Evolutionary conservation across 2,797 vertebrate genomes (phyloP), one percentile per base, ranked within the genome.

Genomic region (Gymnodraco acuticeps): DNA sequence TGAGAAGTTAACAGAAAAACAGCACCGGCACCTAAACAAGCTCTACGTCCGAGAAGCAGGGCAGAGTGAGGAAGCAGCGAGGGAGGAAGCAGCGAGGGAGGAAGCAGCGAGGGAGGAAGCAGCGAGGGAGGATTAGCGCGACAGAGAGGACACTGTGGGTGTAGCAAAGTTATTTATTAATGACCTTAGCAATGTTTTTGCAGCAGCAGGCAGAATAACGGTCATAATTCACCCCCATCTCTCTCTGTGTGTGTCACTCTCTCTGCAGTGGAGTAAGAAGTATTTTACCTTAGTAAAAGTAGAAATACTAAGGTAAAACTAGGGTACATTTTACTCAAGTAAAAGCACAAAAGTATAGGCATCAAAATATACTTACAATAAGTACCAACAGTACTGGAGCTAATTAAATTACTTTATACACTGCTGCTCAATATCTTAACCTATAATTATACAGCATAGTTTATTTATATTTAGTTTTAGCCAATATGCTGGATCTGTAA

Each of bases 1-100:
- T 73, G 89, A 53, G 70, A 85, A 89, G 85, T 78, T 76, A 75
- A 80, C 79, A 72, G 83, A 86, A 83, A 31, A 90, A 82, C 83
- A 83, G 80, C 73, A 41, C 70, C 50, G 56, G 64, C 42, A 75
- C 83, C 86, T 71, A 75, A 83, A 89, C 53, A 67, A 84, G 83
- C 79, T 78, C 80, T 64, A 72, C 10, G 46, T 68, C 52, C 11
- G 23, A 62, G 67, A 41, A 69, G 52, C 64, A 17, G 51, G 55
- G 75, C 31, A 1, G 72, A 67, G 79, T 2, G 83, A 75, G 23
- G 23, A 27, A 27, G 23, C 23, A 27, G 23, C 23, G 19, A 62
- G 76, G 67, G 78, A 76, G 84, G 88, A 90, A 65, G 82, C 46
- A 60, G 42, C 77, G 23, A 27, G 23, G 3, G 27, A 27, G 27